Evolutionary conservation across 2,113 vertebrate genomes (phyloP).

Genomic region (Megalops atlanticus): DNA sequence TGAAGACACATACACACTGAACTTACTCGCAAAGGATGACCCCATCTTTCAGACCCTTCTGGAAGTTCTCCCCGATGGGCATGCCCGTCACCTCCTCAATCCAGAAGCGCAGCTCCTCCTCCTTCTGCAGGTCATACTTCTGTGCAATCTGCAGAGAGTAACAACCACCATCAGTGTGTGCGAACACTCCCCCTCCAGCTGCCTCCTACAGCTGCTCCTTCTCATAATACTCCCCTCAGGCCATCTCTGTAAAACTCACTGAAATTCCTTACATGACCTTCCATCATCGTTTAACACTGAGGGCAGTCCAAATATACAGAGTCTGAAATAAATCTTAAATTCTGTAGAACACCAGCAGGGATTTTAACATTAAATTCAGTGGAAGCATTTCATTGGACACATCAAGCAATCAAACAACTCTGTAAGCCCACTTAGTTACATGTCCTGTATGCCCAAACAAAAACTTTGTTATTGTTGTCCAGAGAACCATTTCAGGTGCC

Average conservation of each 20-base stretch:
- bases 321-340: neutral
- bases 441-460: too few species aligned
- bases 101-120: constrained; percentile 84
- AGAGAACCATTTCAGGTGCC: neutral
- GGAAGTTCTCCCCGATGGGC: constrained; percentile 83
- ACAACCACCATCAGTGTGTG: neutral
- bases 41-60: constrained; percentile 83
- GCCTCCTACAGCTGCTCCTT: neutral
- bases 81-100: constrained; percentile 86
- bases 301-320: too few species aligned
- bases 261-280: too few species aligned
- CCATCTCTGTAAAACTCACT: neutral
- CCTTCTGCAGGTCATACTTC: constrained; percentile 84
- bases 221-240: neutral
- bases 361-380: neutral
- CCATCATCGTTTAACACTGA: too few species aligned
- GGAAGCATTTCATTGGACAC: neutral
- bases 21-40: constrained; percentile 87
- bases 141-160: constrained; percentile 78
- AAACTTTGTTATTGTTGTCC: neutral
- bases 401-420: neutral
- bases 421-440: too few species aligned
- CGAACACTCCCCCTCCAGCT: too few species aligned
- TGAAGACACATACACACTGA: neutral
- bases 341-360: neutral